phyloP scores from a whole-genome alignment of 1,140 invertebrate species.

The Trichonephila inaurata region DNA sequence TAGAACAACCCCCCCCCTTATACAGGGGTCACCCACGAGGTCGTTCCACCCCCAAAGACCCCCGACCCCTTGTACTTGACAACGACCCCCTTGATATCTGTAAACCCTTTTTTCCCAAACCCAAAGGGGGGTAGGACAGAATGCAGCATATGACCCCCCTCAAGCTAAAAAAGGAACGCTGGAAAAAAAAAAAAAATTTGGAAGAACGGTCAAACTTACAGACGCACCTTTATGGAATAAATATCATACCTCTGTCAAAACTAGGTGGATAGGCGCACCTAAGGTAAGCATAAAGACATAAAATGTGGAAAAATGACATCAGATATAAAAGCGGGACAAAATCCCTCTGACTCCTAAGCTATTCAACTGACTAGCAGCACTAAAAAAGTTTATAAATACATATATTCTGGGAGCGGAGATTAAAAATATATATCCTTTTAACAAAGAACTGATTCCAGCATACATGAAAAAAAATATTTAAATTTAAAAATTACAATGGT shows the following conservation, averaged over 20 bases:
- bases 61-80: slow-evolving; percentile 55
- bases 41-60: slow-evolving; percentile 64
- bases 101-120: slow-evolving; percentile 70
- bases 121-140: slow-evolving; percentile 55
- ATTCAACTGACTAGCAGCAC: too few relatives aligned
- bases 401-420: too few relatives aligned
- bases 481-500: too few relatives aligned
- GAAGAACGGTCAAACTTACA: slow-evolving; percentile 40
- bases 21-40: slow-evolving; percentile 56
- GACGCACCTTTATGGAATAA: slow-evolving; percentile 10
- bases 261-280: not conserved
- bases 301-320: not conserved
- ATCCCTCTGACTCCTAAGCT: not conserved
- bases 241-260: slow-evolving; percentile 3
- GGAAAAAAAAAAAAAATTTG: not conserved
- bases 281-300: not conserved
- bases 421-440: too few relatives aligned
- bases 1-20: slow-evolving; percentile 6
- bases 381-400: too few relatives aligned
- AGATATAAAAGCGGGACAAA: not conserved
- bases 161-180: not conserved
- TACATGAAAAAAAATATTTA: too few relatives aligned
- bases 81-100: slow-evolving; percentile 59
- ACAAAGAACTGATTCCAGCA: too few relatives aligned
- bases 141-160: slow-evolving; percentile 17